phyloP scores from a whole-genome alignment of 2,888 invertebrate species.

The Cryptus viduatorius region DNA sequence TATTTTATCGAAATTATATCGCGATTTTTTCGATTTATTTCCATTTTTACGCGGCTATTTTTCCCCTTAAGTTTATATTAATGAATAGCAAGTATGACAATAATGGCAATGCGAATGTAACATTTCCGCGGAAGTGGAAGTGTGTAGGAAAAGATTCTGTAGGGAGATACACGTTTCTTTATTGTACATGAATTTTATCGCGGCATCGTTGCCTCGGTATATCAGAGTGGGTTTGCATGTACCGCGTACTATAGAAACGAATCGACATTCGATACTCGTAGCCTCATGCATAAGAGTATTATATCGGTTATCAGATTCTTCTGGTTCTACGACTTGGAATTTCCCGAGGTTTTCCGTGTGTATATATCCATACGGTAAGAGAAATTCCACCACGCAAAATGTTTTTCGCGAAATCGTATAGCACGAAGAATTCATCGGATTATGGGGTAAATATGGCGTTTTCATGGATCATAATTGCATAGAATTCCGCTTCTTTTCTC shows the following conservation, averaged over 20 bases:
- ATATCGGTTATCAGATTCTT: constrained; percentile 32
- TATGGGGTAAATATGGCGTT: constrained; percentile 17
- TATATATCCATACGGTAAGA: not conserved
- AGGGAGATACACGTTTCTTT: not conserved
- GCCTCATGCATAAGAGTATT: not conserved
- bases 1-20: no score
- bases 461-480: not conserved
- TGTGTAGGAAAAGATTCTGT: not conserved
- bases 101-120: not conserved
- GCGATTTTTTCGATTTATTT: no score
- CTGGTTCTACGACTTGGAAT: not conserved
- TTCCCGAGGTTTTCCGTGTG: constrained; percentile 5
- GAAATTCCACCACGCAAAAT: not conserved
- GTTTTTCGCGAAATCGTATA: constrained; percentile 18
- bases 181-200: constrained; percentile 39
- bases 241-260: constrained; percentile 26
- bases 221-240: not conserved
- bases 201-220: constrained; percentile 14
- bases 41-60: no score
- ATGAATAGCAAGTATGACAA: not conserved
- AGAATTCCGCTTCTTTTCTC: not conserved
- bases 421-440: constrained; percentile 12
- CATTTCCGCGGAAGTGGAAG: not conserved
- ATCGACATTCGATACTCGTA: constrained; percentile 39
- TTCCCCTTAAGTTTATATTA: not conserved